These are phyloP conservation scores for Remorina albescens DNA, from an alignment of 2,797 vertebrate genomes.

Conservation along the genomic window DNA sequence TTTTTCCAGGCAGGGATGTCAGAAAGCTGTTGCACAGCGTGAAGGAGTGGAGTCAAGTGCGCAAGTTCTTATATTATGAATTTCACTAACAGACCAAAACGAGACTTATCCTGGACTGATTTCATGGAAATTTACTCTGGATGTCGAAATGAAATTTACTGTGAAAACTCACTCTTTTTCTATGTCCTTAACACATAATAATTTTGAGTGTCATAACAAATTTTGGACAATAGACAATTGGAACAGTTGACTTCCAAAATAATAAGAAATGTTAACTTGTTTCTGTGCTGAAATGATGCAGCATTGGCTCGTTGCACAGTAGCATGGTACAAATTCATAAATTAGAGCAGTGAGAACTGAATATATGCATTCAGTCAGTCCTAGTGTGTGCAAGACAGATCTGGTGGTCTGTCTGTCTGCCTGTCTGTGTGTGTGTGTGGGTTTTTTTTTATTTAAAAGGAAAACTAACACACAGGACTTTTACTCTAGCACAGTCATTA, in stretches of 20 bases:
- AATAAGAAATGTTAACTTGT: too few species aligned
- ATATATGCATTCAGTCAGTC: neutral
- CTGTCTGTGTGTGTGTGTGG: neutral
- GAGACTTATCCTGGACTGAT: neutral
- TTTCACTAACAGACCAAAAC: too few species aligned
- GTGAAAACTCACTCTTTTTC: too few species aligned
- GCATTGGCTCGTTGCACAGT: neutral
- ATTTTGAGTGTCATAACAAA: too few species aligned
- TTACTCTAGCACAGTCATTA: neutral
- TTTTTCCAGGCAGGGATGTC: neutral
- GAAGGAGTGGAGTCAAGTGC: neutral
- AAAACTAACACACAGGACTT: neutral
- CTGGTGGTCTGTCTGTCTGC: too few species aligned
- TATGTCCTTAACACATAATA: too few species aligned
- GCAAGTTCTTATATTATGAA: neutral
- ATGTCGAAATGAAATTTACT: neutral
- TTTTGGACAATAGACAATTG: too few species aligned
- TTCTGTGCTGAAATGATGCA: neutral
- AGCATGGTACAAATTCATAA: neutral
- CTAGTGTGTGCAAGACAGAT: too few species aligned
- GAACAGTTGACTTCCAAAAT: too few species aligned
- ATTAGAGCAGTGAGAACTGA: neutral
- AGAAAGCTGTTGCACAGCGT: neutral
- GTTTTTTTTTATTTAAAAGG: neutral
- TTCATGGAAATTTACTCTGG: neutral